These are phyloP conservation scores for Andrena bicolor DNA, from an alignment of 2,888 invertebrate species.

Conservation along the genomic window DNA sequence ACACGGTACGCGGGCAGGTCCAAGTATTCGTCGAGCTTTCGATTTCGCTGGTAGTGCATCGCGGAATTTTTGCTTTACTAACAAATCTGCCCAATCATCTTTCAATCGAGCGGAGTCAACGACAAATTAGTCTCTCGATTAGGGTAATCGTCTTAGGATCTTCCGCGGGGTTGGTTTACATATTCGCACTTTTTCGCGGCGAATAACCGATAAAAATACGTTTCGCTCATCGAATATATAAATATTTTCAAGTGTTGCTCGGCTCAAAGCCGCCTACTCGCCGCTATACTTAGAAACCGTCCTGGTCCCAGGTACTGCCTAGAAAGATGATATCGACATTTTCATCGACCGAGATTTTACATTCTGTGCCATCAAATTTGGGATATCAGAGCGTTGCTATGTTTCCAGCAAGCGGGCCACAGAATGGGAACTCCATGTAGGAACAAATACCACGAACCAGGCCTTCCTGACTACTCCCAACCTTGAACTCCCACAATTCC, in stretches of 20 bases:
- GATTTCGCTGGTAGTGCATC: background rate
- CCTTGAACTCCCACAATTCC: background rate
- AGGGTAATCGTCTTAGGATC: background rate
- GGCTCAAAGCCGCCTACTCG: constrained; percentile 83
- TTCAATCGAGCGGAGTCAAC: background rate
- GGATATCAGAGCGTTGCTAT: background rate
- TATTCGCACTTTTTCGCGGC: constrained; percentile 35
- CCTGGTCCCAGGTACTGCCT: constrained; percentile 80
- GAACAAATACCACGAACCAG: background rate
- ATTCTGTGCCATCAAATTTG: constrained; percentile 19
- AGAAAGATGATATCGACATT: constrained; percentile 79
- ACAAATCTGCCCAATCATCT: too few species aligned
- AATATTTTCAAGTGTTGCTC: constrained; percentile 82
- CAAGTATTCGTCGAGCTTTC: background rate
- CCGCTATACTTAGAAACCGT: constrained; percentile 83
- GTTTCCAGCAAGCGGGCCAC: background rate
- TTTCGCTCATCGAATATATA: constrained; percentile 80
- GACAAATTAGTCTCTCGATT: background rate
- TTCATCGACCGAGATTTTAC: constrained; percentile 72
- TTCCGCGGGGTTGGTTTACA: background rate
- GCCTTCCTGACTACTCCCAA: background rate
- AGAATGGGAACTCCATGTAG: background rate
- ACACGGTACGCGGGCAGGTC: background rate
- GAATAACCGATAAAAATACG: constrained; percentile 80
- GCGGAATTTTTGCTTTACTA: background rate